Base-by-base conservation (phyloP, 1,140 invertebrate species). In the Nomia melanderi region DNA sequence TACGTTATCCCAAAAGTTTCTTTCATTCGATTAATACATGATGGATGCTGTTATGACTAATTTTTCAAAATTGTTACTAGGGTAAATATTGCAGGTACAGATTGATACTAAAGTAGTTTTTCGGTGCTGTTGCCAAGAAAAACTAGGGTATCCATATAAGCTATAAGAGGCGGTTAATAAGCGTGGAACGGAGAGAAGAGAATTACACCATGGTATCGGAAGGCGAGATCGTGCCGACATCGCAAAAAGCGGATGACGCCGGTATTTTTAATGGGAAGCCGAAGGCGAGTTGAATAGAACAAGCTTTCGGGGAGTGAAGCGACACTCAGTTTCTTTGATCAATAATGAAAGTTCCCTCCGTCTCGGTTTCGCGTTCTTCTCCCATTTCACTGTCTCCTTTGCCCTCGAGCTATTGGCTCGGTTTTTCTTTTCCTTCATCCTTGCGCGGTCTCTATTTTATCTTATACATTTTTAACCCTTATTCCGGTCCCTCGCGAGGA, bases 391-490 rank as follows among this genome's bases (percentile, higher is more conserved):
- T 27, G 50, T 60, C 69, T 53, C 25, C 65, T 57, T 66, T 53
- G 9, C 25, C 66, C 64, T 41, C 29, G 23, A 74, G 70, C 64
- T 76, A 64, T 63, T 72, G 33, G 62, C 73, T 29, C 25, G 66
- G 47, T 60, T 57, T 62, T 69, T 57, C 53, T 75, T 50, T 47
- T 64, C 70, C 59, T 75, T 39, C 69, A 53, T 25, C 57, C 31
- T 44, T 29, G 9, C 27, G 1, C 59, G 33, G 6, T 53, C 59
- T 81, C 72, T 78, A 79, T 80, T 75, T 82, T 82, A 78, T 84
- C 79, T 79, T 80, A 86, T 87, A 81, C 71, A 88, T 88, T 88
- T 88, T 88, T 87, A 88, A 88, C 82, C 82, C 85, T 88, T 87
- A 82, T 79, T 82, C 81, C 77, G 62, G 76, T 81, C 73, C 63